These are phyloP conservation scores for Harpalus rufipes DNA, from an alignment of 2,888 invertebrate genomes.

Conservation along the genomic window DNA sequence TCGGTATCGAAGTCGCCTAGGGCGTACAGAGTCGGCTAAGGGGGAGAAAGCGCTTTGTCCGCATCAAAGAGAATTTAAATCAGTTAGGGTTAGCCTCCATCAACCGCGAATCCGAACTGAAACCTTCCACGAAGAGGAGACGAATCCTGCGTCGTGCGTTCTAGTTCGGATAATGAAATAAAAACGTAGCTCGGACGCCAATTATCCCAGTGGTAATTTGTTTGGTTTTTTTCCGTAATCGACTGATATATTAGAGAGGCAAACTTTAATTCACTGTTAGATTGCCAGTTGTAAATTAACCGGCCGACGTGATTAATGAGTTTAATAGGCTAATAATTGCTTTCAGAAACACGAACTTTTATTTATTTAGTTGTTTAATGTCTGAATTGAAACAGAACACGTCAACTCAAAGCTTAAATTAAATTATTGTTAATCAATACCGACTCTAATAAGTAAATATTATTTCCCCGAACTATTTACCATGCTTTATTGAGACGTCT, in stretches of 20 bases:
- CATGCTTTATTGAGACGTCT: constrained; percentile 10
- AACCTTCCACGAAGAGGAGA: not conserved
- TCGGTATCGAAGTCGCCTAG: constrained; percentile 39
- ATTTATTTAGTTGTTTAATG: constrained; percentile 62
- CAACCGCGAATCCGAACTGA: constrained; percentile 31
- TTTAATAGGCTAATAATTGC: constrained; percentile 61
- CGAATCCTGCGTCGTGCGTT: too few relatives aligned
- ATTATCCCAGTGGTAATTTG: constrained; percentile 53
- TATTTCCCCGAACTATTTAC: not conserved
- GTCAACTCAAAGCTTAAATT: constrained; percentile 36
- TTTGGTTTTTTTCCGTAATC: constrained; percentile 55
- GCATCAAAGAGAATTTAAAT: constrained; percentile 68
- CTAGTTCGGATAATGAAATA: constrained; percentile 34
- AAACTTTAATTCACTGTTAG: constrained; percentile 62
- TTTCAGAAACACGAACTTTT: constrained; percentile 62
- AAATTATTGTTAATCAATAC: constrained; percentile 55
- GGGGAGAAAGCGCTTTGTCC: constrained; percentile 53
- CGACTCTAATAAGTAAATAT: constrained; percentile 41
- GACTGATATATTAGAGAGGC: constrained; percentile 49
- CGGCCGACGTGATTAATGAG: constrained; percentile 62
- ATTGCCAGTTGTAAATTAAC: constrained; percentile 62
- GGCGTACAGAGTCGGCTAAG: constrained; percentile 19
- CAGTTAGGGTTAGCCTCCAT: constrained; percentile 54
- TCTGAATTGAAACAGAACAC: constrained; percentile 56
- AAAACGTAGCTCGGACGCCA: constrained; percentile 22